Base-by-base conservation (phyloP, 2,797 vertebrate genomes). In the Catharus ustulatus region DNA sequence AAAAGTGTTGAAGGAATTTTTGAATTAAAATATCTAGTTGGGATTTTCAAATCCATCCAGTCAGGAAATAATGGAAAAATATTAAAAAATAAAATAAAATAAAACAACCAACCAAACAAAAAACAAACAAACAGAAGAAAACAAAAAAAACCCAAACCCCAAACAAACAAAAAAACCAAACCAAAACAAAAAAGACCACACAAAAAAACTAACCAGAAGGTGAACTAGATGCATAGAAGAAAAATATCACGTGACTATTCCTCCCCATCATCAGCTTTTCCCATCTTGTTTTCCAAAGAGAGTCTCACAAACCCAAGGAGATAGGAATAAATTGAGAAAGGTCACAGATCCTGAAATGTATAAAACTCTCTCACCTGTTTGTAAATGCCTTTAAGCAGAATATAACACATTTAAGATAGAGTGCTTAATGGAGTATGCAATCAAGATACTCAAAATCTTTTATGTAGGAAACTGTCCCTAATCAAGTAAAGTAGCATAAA, bases 401-500 rank as follows among this genome's bases (percentile, higher is more conserved):
- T 62, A 76, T 48, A 87, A 76, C 67, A 46, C 12, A 58, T 84
- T 48, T 68, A 74, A 29, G 76, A 11, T 40, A 79, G 27, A 72
- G 30, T 46, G 21, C 30, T 67, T 92, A 90, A 87, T 49, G 58
- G 21, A 86, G 42, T n/a, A 58, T 62, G 59, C 30, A 96, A 91
- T 95, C 86, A 90, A 94, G 85, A 49, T 32, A 45, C 38, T 81
- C 48, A 30, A 86, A 93, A 72, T 43, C 38, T 87, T 86, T 87
- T 54, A 62, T 48, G 69, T 12, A 72, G 32, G 22, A 86, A 86
- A 89, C 40, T 69, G 27, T 72, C 68, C 59, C 18, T 91, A 93
- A 94, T 95, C 83, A 96, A 93, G 54, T 49, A 54, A 93, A 93
- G 58, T 27, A 92, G 64, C 46, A 86, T 88, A 94, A 94, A 92